These are phyloP conservation scores for Cuculus canorus DNA, from an alignment of 2,797 vertebrate species.

Conservation along the genomic window DNA sequence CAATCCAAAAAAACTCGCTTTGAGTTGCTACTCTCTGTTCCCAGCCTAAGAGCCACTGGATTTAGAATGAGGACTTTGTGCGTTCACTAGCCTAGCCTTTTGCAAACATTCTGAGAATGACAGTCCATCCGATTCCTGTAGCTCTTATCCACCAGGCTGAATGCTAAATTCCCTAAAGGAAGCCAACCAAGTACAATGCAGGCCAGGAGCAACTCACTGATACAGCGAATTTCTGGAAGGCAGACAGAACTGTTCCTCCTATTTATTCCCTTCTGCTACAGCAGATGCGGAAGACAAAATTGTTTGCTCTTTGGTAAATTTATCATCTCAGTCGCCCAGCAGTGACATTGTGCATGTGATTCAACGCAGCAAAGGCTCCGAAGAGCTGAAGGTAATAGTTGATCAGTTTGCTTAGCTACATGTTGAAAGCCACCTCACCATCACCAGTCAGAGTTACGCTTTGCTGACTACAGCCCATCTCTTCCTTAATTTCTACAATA, in stretches of 20 bases:
- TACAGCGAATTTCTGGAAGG: not conserved
- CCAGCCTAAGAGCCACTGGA: not conserved
- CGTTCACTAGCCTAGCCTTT: not conserved
- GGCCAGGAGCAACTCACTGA: slow-evolving; percentile 12
- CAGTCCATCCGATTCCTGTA: not conserved
- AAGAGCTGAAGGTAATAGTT: not conserved
- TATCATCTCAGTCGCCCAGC: not conserved
- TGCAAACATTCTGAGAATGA: not conserved
- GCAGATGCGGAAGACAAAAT: not conserved
- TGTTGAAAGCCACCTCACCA: not conserved
- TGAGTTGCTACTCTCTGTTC: not conserved
- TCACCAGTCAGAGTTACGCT: not conserved
- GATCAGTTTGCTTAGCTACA: not conserved
- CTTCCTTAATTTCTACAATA: not conserved
- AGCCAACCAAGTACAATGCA: not conserved
- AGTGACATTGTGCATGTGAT: not conserved
- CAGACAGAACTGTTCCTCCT: not conserved
- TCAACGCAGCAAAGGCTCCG: not conserved
- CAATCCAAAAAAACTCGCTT: not conserved
- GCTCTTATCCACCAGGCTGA: not conserved
- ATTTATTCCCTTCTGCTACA: not conserved
- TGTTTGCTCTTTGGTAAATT: not conserved
- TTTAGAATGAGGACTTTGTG: not conserved
- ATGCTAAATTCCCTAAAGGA: slow-evolving; percentile 24
- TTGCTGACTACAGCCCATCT: not conserved